phyloP scores from a whole-genome alignment of 1,140 invertebrate genomes.

The Orussus abietinus region DNA sequence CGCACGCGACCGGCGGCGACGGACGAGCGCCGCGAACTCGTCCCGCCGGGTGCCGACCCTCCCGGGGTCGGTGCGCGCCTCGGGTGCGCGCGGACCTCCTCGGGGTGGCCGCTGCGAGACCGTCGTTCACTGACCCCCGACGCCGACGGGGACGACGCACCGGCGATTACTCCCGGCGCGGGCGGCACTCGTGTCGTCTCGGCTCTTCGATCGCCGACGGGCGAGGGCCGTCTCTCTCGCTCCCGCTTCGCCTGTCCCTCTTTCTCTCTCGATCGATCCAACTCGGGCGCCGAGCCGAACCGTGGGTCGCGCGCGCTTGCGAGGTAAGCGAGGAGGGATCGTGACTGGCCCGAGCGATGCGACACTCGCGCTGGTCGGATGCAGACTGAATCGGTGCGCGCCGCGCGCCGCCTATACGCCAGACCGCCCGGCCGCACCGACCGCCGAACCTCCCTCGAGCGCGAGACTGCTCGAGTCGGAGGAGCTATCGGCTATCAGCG shows the following conservation, averaged over 20 bases:
- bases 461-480: no score
- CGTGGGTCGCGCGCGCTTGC: no score
- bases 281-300: neutral
- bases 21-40: no score
- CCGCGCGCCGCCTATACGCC: constrained; percentile 29
- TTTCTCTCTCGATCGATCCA: constrained; percentile 8
- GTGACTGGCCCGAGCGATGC: constrained; percentile 27
- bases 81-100: no score
- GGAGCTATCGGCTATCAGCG: constrained; percentile 19
- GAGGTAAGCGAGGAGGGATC: neutral
- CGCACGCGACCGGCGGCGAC: no score
- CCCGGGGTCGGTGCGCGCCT: no score
- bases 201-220: constrained; percentile 12
- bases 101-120: no score
- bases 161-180: neutral
- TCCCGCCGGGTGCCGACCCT: no score
- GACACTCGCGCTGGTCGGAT: constrained; percentile 34
- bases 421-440: constrained; percentile 13
- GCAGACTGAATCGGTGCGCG: constrained; percentile 33
- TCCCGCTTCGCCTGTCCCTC: neutral
- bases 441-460: constrained; percentile 12
- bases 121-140: constrained; percentile 31
- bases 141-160: neutral
- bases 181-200: constrained; percentile 15
- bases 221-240: neutral